These are phyloP conservation scores for Timandra comae DNA, from an alignment of 2,888 invertebrate genomes.

Conservation along the genomic window DNA sequence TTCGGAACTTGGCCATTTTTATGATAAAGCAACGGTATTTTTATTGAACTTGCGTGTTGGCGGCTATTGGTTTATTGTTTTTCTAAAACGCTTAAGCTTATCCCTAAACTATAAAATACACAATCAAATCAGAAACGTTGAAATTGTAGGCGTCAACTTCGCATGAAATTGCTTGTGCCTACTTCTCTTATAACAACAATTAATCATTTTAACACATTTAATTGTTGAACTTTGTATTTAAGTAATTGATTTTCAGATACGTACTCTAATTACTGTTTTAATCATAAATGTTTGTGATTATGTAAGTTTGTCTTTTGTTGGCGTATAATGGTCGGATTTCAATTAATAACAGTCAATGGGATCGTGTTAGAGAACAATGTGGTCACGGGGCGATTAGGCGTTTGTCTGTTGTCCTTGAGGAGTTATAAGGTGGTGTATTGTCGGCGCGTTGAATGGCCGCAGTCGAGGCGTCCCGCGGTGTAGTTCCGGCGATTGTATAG, in stretches of 20 bases:
- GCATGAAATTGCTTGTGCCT: too few species aligned
- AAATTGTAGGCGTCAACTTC: too few species aligned
- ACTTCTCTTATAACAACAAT: too few species aligned
- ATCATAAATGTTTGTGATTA: constrained; percentile 1
- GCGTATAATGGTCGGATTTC: constrained; percentile 18
- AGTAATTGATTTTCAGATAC: too few species aligned
- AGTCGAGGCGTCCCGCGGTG: constrained; percentile 44
- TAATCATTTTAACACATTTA: too few species aligned
- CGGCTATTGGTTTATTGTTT: constrained; percentile 20
- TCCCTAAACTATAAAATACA: constrained; percentile 1
- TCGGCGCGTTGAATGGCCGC: constrained; percentile 25
- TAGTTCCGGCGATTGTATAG: constrained; percentile 63
- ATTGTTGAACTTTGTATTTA: too few species aligned
- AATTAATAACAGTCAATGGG: constrained; percentile 31
- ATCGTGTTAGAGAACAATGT: constrained; percentile 41
- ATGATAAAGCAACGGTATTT: constrained; percentile 23
- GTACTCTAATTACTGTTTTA: background rate
- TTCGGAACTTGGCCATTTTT: constrained; percentile 23
- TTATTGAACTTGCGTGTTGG: constrained; percentile 20
- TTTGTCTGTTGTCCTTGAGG: constrained; percentile 17
- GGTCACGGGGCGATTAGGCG: constrained; percentile 36
- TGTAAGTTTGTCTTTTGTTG: too few species aligned
- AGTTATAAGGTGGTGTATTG: constrained; percentile 16
- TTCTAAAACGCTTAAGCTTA: constrained; percentile 15
- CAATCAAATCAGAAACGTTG: too few species aligned